These are phyloP conservation scores for Biston betularia DNA, from an alignment of 2,888 invertebrate species.

Conservation along the genomic window DNA sequence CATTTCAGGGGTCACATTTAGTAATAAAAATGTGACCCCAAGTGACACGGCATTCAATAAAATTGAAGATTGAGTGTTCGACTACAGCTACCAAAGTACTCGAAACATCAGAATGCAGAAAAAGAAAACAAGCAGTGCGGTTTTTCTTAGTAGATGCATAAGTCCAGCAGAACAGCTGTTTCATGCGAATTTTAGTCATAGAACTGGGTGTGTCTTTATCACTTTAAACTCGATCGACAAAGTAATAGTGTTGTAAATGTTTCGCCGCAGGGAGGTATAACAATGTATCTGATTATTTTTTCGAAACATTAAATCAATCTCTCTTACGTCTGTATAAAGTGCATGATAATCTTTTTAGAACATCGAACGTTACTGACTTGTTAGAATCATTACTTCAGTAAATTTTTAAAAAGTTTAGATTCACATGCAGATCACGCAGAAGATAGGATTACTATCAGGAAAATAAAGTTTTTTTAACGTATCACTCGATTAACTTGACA, in stretches of 20 bases:
- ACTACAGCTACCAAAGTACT: too few relatives aligned
- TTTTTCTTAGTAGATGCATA: too few relatives aligned
- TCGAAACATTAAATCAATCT: conserved; percentile 25
- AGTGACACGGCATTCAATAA: too few relatives aligned
- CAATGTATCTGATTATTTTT: conserved; percentile 13
- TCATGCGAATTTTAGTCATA: background rate
- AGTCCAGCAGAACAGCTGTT: background rate
- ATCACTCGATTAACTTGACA: too few relatives aligned
- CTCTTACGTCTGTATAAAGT: conserved; percentile 22
- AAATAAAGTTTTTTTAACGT: too few relatives aligned
- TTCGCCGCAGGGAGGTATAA: conserved; percentile 12
- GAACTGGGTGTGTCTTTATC: background rate
- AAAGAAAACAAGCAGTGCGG: too few relatives aligned
- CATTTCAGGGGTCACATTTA: too few relatives aligned
- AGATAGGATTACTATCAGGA: too few relatives aligned
- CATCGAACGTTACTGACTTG: conserved; percentile 35
- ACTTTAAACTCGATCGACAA: background rate
- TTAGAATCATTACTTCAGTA: conserved; percentile 15
- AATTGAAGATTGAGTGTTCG: too few relatives aligned
- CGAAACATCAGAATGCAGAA: too few relatives aligned
- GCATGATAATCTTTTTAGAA: conserved; percentile 31
- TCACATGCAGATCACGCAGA: conserved; percentile 27
- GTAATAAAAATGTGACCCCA: too few relatives aligned
- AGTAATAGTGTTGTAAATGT: background rate
- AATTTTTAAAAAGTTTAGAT: conserved; percentile 28